A percentile compares a stretch with the other conserved stretches of the same genome.
Conservation (phyloP, 2,888 invertebrate species). For the Chymomyza procnemis region DNA sequence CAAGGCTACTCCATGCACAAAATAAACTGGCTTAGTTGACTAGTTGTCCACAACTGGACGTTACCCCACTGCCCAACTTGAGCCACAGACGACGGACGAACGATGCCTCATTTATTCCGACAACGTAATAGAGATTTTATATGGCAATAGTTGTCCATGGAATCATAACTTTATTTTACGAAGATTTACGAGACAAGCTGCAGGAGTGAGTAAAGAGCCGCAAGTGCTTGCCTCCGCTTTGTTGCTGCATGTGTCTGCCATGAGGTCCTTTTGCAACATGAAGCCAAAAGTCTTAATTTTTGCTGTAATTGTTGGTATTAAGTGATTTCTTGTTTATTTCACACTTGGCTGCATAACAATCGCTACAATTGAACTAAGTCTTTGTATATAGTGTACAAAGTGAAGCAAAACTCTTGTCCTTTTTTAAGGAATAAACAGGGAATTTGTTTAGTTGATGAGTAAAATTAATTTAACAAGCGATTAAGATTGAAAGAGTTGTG, state of each 20-base stretch:
- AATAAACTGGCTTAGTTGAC: neutral
- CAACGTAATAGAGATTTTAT: conserved; percentile 62
- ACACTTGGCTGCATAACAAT: conserved; percentile 50
- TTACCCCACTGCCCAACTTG: neutral
- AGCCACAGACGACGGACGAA: too few relatives aligned
- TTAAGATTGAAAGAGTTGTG: too few relatives aligned
- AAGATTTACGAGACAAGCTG: neutral
- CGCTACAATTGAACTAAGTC: conserved; percentile 47
- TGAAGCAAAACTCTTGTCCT: neutral
- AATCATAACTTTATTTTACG: neutral
- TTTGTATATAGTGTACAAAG: neutral
- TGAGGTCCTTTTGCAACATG: conserved; percentile 9
- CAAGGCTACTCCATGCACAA: neutral
- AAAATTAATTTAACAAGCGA: neutral
- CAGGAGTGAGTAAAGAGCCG: too few relatives aligned
- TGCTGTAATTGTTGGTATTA: conserved; percentile 70
- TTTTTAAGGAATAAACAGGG: neutral
- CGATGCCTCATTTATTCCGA: conserved; percentile 37
- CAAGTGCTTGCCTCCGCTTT: neutral
- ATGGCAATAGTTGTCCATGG: neutral
- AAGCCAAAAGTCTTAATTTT: conserved; percentile 56
- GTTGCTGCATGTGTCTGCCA: neutral
- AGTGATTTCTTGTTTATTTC: conserved; percentile 71
- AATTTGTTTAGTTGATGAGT: neutral
- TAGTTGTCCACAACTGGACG: neutral